These are phyloP conservation scores for Cryptocheilus praepositus DNA, from an alignment of 2,888 invertebrate genomes.

Conservation along the genomic window DNA sequence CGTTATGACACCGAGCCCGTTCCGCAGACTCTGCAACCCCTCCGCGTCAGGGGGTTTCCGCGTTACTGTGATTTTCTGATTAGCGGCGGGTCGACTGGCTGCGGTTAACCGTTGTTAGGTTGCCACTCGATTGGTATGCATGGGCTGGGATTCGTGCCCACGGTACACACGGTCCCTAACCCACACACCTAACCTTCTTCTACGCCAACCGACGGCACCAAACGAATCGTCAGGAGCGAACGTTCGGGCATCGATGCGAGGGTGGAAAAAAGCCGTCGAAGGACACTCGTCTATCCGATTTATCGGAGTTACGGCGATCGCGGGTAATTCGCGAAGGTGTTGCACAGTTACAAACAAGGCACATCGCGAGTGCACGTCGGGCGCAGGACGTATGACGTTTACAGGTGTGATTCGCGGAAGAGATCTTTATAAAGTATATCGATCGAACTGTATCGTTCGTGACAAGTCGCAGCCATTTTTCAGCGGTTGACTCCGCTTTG, in stretches of 20 bases:
- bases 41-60: conserved; percentile 64
- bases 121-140: conserved; percentile 73
- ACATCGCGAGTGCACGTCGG: no score
- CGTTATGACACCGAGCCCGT: conserved; percentile 43
- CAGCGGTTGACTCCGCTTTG: conserved; percentile 68
- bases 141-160: conserved; percentile 72
- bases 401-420: not conserved
- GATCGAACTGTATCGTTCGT: conserved; percentile 44
- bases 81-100: conserved; percentile 72
- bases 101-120: conserved; percentile 74
- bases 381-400: not conserved
- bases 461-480: conserved; percentile 63
- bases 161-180: conserved; percentile 38
- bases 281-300: no score
- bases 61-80: conserved; percentile 73
- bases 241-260: no score
- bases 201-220: conserved; percentile 20
- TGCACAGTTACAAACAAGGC: no score
- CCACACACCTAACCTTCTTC: conserved; percentile 46
- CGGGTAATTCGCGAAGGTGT: no score
- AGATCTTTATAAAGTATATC: conserved; percentile 12
- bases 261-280: no score
- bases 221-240: conserved; percentile 6
- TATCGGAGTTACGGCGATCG: no score
- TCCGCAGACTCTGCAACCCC: conserved; percentile 32